Evolutionary conservation across 2,113 vertebrate genomes (phyloP).

Genomic region (Semicossyphus pulcher): DNA sequence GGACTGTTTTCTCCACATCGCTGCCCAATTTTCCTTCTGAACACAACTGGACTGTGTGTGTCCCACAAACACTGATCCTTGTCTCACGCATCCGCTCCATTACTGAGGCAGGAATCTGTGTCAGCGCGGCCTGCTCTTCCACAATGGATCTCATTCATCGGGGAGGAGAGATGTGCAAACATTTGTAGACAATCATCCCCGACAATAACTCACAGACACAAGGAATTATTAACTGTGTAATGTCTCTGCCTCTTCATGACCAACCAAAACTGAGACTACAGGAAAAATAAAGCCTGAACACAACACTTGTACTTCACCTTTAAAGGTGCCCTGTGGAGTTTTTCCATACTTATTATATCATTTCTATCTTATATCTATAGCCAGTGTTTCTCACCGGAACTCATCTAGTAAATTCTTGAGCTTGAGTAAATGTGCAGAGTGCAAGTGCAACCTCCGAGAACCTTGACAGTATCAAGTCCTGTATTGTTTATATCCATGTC

Average conservation of each 20-base stretch:
- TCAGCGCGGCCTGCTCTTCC: conserved; percentile 11
- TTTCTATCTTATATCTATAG: too few species aligned
- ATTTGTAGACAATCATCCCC: conserved; percentile 4
- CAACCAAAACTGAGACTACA: neutral
- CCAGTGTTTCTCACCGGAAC: neutral
- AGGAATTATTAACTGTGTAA: neutral
- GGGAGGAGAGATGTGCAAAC: conserved; percentile 5
- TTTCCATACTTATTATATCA: too few species aligned
- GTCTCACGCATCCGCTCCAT: conserved; percentile 27
- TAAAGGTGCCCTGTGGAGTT: neutral
- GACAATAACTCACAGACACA: neutral
- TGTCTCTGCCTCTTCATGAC: neutral
- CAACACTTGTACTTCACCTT: too few species aligned
- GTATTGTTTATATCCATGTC: too few species aligned
- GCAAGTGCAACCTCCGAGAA: too few species aligned
- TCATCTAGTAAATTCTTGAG: neutral
- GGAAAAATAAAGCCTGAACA: too few species aligned
- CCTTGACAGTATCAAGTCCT: too few species aligned
- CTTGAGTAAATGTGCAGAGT: too few species aligned
- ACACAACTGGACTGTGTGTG: conserved; percentile 37
- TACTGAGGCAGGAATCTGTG: conserved; percentile 33
- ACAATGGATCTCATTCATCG: conserved; percentile 39
- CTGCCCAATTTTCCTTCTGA: conserved; percentile 7
- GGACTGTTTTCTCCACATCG: neutral
- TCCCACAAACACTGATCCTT: conserved; percentile 26